A percentile compares a stretch with the other conserved stretches of the same genome.
Evolutionary conservation across 2,888 invertebrate genomes (phyloP).

Genomic region (Amblyjoppa proteus): DNA sequence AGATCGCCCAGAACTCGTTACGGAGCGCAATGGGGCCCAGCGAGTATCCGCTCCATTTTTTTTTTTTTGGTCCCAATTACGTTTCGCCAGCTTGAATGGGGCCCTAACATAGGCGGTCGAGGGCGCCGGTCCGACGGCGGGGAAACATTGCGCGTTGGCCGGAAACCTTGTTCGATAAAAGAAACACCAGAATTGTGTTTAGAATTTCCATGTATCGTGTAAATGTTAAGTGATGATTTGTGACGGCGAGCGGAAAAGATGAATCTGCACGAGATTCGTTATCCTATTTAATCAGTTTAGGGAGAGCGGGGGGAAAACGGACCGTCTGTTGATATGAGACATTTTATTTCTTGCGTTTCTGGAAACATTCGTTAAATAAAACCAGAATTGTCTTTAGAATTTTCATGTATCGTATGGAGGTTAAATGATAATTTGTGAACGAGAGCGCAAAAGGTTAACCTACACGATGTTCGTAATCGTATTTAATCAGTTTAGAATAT

Average conservation of each 20-base stretch:
- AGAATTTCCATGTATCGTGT: neutral
- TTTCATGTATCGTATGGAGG: neutral
- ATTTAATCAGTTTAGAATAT: neutral
- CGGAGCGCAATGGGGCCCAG: slow-evolving; percentile 77
- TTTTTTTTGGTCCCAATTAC: slow-evolving; percentile 78
- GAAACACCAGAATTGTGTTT: neutral
- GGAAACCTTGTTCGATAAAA: neutral
- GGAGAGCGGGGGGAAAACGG: neutral
- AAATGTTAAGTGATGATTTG: neutral
- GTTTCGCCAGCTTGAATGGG: slow-evolving; percentile 76
- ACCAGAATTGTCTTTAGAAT: neutral
- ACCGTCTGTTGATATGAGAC: too few species aligned
- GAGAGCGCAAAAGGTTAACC: neutral
- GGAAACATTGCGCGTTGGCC: neutral
- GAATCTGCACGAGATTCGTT: neutral
- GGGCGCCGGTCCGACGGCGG: neutral
- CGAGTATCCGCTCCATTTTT: slow-evolving; percentile 81
- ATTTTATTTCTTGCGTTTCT: too few species aligned
- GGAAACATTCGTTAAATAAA: too few species aligned
- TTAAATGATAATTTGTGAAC: neutral
- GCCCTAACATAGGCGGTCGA: slow-evolving; percentile 70
- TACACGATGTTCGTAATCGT: neutral
- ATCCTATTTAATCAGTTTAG: neutral
- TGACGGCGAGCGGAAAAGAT: neutral
- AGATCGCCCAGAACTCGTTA: slow-evolving; percentile 73